These are phyloP conservation scores for Timandra comae DNA, from an alignment of 2,888 invertebrate genomes.

Conservation along the genomic window DNA sequence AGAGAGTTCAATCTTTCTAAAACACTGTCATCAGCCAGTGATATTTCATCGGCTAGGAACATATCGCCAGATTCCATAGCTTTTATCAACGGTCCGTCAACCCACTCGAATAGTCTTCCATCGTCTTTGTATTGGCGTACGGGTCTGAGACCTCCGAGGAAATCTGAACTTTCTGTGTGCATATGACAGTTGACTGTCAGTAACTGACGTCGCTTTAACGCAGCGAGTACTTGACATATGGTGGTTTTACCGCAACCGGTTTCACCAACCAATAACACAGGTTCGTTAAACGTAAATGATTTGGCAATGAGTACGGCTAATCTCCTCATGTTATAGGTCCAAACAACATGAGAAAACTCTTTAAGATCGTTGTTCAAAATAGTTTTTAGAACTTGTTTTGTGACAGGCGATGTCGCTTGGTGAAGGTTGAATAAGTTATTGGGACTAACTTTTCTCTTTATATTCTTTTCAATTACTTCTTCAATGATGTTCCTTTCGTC, in stretches of 20 bases:
- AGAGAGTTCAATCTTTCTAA: conserved; percentile 97
- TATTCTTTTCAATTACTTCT: conserved; percentile 85
- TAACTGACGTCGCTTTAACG: conserved; percentile 80
- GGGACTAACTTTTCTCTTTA: conserved; percentile 85
- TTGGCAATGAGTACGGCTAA: conserved; percentile 87
- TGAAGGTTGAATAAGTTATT: conserved; percentile 83
- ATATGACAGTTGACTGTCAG: conserved; percentile 97
- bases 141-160: conserved; percentile 96
- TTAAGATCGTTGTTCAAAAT: conserved; percentile 74
- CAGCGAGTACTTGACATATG: conserved; percentile 91
- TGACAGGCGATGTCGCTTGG: conserved; percentile 84
- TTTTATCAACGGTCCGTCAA: conserved; percentile 94
- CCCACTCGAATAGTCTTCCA: conserved; percentile 94
- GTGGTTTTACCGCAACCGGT: conserved; percentile 99
- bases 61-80: conserved; percentile 93
- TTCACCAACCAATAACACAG: conserved; percentile 96
- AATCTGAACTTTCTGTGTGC: conserved; percentile 99
- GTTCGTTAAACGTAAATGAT: conserved; percentile 93
- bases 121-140: conserved; percentile 81
- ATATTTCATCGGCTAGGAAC: conserved; percentile 99
- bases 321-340: conserved; percentile 94
- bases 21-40: conserved; percentile 98
- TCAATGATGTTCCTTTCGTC: conserved; percentile 90
- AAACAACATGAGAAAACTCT: conserved; percentile 89
- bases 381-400: conserved; percentile 81